These are phyloP conservation scores for Ophraella communa DNA, from an alignment of 2,888 invertebrate genomes.

Conservation along the genomic window DNA sequence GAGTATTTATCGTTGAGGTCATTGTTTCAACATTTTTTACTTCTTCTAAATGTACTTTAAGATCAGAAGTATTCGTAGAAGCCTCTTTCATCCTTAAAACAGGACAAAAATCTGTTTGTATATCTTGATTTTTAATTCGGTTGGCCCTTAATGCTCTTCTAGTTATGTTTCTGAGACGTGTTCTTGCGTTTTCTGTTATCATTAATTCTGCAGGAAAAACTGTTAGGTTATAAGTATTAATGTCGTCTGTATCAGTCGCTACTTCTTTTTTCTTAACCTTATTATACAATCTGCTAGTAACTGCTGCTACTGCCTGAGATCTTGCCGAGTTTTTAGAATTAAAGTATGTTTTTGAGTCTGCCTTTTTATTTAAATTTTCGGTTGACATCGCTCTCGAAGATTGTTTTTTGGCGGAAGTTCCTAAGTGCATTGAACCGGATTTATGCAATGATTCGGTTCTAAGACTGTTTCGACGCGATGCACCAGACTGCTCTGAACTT, in stretches of 20 bases:
- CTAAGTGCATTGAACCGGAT: conserved; percentile 30
- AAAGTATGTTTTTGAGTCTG: conserved; percentile 49
- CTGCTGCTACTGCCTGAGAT: conserved; percentile 74
- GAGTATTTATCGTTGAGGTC: conserved; percentile 60
- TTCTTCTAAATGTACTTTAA: conserved; percentile 59
- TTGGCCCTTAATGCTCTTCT: conserved; percentile 65
- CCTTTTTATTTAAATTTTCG: conserved; percentile 41
- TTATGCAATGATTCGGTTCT: conserved; percentile 48
- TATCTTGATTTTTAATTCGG: conserved; percentile 63
- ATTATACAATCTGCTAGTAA: conserved; percentile 71
- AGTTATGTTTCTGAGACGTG: conserved; percentile 66
- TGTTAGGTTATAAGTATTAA: conserved; percentile 25
- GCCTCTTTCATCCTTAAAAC: conserved; percentile 66
- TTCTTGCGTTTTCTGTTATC: conserved; percentile 67
- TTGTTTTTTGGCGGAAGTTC: conserved; percentile 29
- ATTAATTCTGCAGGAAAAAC: conserved; percentile 59
- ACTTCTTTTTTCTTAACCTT: conserved; percentile 65
- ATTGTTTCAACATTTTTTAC: conserved; percentile 55
- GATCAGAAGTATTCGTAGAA: conserved; percentile 64
- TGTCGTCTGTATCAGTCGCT: conserved; percentile 53
- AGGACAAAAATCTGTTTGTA: conserved; percentile 64
- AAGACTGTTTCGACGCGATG: conserved; percentile 39
- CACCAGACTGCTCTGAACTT: conserved; percentile 29
- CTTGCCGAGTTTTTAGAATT: conserved; percentile 55
- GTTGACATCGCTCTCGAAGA: conserved; percentile 42